These are phyloP conservation scores for Caenorhabditis sp. DNA, from an alignment of 2,888 invertebrate species.

Conservation along the genomic window DNA sequence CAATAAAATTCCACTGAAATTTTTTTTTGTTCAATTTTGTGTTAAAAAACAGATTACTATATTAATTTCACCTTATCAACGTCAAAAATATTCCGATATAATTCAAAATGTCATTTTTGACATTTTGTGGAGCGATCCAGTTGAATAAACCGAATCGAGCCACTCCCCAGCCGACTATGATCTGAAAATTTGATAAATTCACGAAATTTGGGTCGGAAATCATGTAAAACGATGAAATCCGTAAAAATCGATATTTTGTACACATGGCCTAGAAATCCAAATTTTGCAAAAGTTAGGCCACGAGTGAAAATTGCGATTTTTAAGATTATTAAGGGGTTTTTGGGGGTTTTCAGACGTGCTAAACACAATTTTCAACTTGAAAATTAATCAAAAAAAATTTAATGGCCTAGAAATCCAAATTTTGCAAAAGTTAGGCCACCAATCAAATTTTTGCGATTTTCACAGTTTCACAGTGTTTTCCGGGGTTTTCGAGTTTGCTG, in stretches of 20 bases:
- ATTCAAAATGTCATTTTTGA: constrained; percentile 74
- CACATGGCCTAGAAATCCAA: constrained; percentile 1
- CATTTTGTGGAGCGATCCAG: constrained; percentile 71
- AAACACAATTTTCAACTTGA: too few species aligned
- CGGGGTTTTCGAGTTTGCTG: neutral
- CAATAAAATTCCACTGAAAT: constrained; percentile 69
- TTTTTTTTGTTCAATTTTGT: neutral
- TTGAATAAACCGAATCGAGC: constrained; percentile 80
- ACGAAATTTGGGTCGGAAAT: neutral
- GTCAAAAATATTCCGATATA: constrained; percentile 78
- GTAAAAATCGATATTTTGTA: too few species aligned
- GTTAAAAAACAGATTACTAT: neutral
- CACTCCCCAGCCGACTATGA: constrained; percentile 80
- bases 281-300: neutral
- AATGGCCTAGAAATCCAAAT: constrained; percentile 27
- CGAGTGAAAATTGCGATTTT: neutral
- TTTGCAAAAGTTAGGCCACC: constrained; percentile 23
- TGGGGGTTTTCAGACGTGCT: neutral
- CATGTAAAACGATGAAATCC: too few species aligned
- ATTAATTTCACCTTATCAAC: constrained; percentile 61
- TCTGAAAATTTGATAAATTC: constrained; percentile 7
- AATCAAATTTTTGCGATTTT: neutral
- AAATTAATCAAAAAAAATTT: too few species aligned
- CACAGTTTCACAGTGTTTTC: too few species aligned
- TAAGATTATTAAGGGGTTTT: neutral